Base-by-base conservation (phyloP, 2,113 vertebrate species). In the Gobiocypris rarus region DNA sequence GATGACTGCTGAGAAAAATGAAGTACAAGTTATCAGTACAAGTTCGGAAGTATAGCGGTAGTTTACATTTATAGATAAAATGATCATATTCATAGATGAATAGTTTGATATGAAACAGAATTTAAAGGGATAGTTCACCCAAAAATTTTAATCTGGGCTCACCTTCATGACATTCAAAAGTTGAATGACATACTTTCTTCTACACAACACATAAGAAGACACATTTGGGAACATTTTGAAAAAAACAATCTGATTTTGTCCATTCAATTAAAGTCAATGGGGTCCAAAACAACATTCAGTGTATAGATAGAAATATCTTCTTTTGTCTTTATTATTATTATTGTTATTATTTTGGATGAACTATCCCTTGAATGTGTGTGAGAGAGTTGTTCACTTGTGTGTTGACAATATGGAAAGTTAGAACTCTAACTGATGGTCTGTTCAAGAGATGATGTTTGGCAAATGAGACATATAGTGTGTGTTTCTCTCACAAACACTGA, bases 391-490 rank as follows among this genome's bases (percentile, higher is more conserved):
- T 34, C 84, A 83, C 45, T 86, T 87, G 56, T 70, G 76, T 89
- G 85, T 90, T 91, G 91, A 92, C 90, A 90, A 88, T 75, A 94
- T 93, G 91, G 92, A 93, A 92, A 93, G 83, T 90, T 82, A 83
- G 67, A 85, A 56, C 75, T 86, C 83, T 89, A 83, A 87, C 81
- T 86, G 87, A 89, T 88, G 85, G 86, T 69, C 82, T 86, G 88
- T 76, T 74, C 85, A 87, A 87, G 28, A 88, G 81, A 86, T 84
- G 83, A 67, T 34, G 48, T 76, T 65, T 83, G 89, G 83, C 86
- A 87, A 87, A 83, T 67, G 10, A 75, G 63, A 78, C 41, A 73
- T 70, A 41, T 71, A 43, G 38, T 26, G 34, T 75, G 78, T 43
- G 70, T 70, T 56, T 24, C 81, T 80, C 52, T 54, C 52, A 22